Evolutionary conservation across 2,797 vertebrate species (phyloP), one percentile per base, ranked within the genome.

Genomic region (Acomys russatus): DNA sequence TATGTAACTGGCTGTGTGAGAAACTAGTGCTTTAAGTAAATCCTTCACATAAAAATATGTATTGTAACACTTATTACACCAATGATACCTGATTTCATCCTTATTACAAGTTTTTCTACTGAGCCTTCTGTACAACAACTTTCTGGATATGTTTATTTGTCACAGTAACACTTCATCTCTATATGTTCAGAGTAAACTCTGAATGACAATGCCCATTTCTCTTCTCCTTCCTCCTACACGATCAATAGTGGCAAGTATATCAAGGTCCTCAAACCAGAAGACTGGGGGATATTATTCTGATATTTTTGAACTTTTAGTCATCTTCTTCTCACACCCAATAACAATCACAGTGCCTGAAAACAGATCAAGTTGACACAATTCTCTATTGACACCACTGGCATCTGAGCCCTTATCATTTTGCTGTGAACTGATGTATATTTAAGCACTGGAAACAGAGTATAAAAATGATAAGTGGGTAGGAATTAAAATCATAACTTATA

Each of bases 151-250:
- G 38, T 17, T 28, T 38, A 20, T 44, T 3, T 66, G 44, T 59
- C 25, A 68, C 79, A 89, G 30, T 61, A 70, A 49, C 59, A 71
- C 33, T 93, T 90, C 33, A 91, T 88, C 20, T 85, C 77, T 63
- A 71, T 25, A 70, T 49, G 7, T 84, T 74, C 20, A 70, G 80
- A 83, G 30, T 59, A 68, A 91, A 68, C 5, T 80, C 17, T 74
- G 70, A 66, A 79, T 23, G 71, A 6, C 33, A 87, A 1, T 25
- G 38, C 54, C 0, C 9, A 6, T 66, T 68, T 85, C 9, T 86
- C 30, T 64, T 88, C 44, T 25, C 66, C 5, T 63, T 90, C 79
- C 33, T 66, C 22, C 6, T 20, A 7, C 63, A 77, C 74, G 17
- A 28, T 79, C 82, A 54, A 90, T 18, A 9, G 68, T 7, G 85